These are phyloP conservation scores for Rambutsinella grinnellia DNA, from an alignment of 2,888 invertebrate genomes.

Conservation along the genomic window DNA sequence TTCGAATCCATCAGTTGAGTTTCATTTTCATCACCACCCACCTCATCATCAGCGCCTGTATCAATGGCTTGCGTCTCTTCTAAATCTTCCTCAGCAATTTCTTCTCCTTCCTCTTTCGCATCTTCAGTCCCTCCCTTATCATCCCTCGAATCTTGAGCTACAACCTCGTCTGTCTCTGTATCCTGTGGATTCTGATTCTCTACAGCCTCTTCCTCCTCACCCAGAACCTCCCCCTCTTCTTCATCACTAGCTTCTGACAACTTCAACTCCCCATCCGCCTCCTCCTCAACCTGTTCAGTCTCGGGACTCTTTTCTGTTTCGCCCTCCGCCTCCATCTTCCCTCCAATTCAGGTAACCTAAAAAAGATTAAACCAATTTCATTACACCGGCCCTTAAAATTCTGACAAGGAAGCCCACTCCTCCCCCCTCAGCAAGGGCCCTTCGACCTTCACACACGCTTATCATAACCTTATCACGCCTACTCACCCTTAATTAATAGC, in stretches of 20 bases:
- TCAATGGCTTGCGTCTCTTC: constrained; percentile 51
- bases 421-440: too few species aligned
- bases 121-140: constrained; percentile 13
- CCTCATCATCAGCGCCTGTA: constrained; percentile 16
- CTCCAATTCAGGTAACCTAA: too few species aligned
- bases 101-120: not conserved
- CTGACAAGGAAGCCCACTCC: too few species aligned
- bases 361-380: too few species aligned
- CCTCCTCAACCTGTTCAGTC: not conserved
- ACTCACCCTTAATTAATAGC: too few species aligned
- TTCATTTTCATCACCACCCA: constrained; percentile 10
- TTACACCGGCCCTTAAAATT: too few species aligned
- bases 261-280: not conserved
- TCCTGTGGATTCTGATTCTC: not conserved
- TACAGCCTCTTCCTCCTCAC: not conserved
- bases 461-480: too few species aligned
- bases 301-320: not conserved
- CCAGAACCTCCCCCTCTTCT: not conserved
- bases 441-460: too few species aligned
- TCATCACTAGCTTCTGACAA: not conserved
- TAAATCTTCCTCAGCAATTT: constrained; percentile 19
- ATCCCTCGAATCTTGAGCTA: constrained; percentile 53
- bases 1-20: not conserved
- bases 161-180: constrained; percentile 5
- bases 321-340: constrained; percentile 48